Evolutionary conservation across 2,113 vertebrate species (phyloP).

Genomic region (Mystacornis crossleyi): DNA sequence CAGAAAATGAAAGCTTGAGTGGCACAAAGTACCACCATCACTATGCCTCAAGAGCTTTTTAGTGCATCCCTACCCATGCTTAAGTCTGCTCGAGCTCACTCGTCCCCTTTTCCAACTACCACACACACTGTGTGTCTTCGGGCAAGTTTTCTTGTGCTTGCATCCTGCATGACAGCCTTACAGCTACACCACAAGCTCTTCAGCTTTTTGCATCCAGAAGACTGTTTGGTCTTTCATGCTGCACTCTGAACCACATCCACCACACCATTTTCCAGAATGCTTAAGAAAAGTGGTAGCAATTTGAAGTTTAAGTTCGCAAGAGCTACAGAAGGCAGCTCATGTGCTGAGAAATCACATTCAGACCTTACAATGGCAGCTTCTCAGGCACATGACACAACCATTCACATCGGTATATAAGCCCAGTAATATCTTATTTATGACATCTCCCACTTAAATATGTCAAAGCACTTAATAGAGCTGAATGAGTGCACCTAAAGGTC

Average conservation of each 20-base stretch:
- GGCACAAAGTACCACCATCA: neutral
- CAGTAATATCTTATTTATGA: neutral
- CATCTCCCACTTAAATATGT: neutral
- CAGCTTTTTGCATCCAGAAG: neutral
- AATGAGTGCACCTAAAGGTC: constrained; percentile 1
- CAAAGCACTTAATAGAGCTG: neutral
- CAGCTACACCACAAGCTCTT: neutral
- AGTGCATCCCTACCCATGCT: neutral
- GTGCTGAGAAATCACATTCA: neutral
- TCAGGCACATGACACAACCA: neutral
- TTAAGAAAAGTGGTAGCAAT: neutral
- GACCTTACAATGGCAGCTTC: neutral
- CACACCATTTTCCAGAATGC: neutral
- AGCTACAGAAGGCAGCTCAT: neutral
- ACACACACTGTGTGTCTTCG: fast-evolving
- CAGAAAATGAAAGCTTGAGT: neutral
- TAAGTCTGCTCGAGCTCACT: neutral
- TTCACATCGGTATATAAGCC: neutral
- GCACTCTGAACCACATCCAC: neutral
- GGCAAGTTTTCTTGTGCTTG: neutral
- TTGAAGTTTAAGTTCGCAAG: neutral
- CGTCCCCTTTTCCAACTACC: neutral
- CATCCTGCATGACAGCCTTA: neutral
- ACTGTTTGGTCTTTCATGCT: neutral
- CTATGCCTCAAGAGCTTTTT: neutral